Evolutionary conservation across 2,113 vertebrate genomes (phyloP).

Genomic region (Paramisgurnus dabryanus): DNA sequence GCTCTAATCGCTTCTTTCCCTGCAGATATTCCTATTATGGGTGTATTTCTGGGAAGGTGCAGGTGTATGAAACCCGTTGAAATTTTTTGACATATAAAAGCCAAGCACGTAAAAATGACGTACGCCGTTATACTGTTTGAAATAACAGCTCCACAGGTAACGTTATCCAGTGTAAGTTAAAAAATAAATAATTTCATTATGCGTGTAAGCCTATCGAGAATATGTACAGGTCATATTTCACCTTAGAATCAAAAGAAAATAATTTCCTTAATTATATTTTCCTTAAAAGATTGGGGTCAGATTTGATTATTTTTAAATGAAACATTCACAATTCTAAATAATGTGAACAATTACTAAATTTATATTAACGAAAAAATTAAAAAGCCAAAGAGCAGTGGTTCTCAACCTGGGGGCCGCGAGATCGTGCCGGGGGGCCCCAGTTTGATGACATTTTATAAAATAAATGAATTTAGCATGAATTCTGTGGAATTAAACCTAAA

Average conservation of each 20-base stretch:
- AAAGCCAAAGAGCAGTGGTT: neutral
- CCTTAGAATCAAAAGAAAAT: neutral
- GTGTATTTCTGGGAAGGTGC: slow-evolving; percentile 32
- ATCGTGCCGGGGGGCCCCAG: too few species aligned
- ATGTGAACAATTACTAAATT: neutral
- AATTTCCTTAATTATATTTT: too few species aligned
- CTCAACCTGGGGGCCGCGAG: too few species aligned
- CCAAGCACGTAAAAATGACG: neutral
- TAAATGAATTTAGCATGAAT: too few species aligned
- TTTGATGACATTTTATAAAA: too few species aligned
- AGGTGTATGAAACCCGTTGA: neutral
- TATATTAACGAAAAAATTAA: neutral
- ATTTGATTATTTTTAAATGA: too few species aligned
- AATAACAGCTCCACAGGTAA: slow-evolving; percentile 44
- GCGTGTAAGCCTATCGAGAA: neutral
- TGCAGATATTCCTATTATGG: slow-evolving; percentile 2
- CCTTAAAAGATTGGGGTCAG: too few species aligned
- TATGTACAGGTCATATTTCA: neutral
- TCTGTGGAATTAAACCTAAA: too few species aligned
- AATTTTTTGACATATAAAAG: slow-evolving; percentile 15
- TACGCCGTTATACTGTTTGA: neutral
- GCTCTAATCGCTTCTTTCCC: slow-evolving; percentile 17
- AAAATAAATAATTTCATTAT: neutral
- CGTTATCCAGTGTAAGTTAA: slow-evolving; percentile 43
- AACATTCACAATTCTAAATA: neutral